Conservation (phyloP, 2,888 invertebrate genomes). For the Syritta pipiens region DNA sequence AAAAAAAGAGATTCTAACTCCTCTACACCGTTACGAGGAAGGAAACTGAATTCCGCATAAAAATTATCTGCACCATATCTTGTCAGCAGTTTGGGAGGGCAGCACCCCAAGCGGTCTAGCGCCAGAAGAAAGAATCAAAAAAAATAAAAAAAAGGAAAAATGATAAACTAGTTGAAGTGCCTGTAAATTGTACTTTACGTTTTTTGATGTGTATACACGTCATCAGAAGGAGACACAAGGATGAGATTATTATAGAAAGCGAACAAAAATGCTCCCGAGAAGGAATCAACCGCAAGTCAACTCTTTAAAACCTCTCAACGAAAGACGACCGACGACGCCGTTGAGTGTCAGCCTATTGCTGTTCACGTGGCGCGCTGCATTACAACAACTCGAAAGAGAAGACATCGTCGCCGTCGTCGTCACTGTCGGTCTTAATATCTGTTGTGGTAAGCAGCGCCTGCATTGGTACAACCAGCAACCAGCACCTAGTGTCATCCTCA, state of each 20-base stretch:
- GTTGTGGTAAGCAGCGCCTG: constrained; percentile 9
- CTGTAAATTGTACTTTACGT: constrained; percentile 13
- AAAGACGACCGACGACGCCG: too few relatives aligned
- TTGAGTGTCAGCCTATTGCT: constrained; percentile 27
- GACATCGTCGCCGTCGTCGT: constrained; percentile 30
- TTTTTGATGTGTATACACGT: constrained; percentile 1
- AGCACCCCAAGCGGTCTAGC: constrained; percentile 9
- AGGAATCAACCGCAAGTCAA: constrained; percentile 53
- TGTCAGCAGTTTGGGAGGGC: constrained; percentile 21
- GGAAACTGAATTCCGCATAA: constrained; percentile 17
- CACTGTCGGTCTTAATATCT: constrained; percentile 56
- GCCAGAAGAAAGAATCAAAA: background rate
- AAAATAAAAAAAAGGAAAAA: background rate
- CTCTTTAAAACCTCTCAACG: constrained; percentile 18
- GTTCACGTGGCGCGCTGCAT: background rate
- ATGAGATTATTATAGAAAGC: constrained; percentile 22
- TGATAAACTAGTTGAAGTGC: constrained; percentile 3
- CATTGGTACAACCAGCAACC: background rate
- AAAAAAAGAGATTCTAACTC: background rate
- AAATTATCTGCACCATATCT: constrained; percentile 29
- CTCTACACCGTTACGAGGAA: constrained; percentile 1
- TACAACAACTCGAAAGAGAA: constrained; percentile 27
- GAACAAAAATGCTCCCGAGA: constrained; percentile 20
- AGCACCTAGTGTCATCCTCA: constrained; percentile 9
- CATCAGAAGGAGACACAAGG: constrained; percentile 2